Base-by-base conservation (phyloP, 2,888 invertebrate species). In the Monoplex corrugatus region DNA sequence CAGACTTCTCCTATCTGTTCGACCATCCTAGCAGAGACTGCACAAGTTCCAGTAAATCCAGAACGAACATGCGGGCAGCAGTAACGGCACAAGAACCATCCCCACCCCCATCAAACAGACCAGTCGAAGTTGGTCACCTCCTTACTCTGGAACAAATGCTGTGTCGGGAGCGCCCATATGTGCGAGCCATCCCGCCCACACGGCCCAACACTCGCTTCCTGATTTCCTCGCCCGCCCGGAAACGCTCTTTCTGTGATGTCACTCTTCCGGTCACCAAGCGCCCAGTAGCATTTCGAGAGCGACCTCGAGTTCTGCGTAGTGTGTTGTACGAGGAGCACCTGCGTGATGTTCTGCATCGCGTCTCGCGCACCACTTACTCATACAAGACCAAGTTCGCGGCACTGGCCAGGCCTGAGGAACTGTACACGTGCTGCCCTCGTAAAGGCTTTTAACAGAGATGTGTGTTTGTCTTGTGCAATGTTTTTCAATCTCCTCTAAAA, bases 341-440 rank as follows among this genome's bases (percentile, higher is more conserved):
- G n/a, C 82, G 83, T 28, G 83, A 88, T 23, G 32, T 88, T n/a
- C 32, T 83, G 40, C 50, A 68, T 72, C 68, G 88, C 40, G 35
- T 88, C 8, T 32, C 83, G 1, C 43, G 83, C 2, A 68, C 83
- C 5, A 88, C 88, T 13, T 57, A 82, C 35, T 63, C 68, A 0
- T 43, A 16, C 44, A 88, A 68, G 68, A 10, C 13, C 57, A 82
- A 83, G 72, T 23, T 28, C 28, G 10, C 57, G 16, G 44, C 16
- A 0, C 44, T 68, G 40, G n/a, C n/a, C 13, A n/a, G n/a, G 23
- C 88, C 88, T 23, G 8, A 32, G 63, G 68, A 88, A 1, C 43
- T 40, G 35, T 88, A 88, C 72, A 43, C 40, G n/a, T 88, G 88
- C 72, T 83, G 88, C 32, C 83, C 88, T 8, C 40, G 38, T 43